phyloP scores from a whole-genome alignment of 2,888 invertebrate genomes.

The Meghimatium bilineatum region DNA sequence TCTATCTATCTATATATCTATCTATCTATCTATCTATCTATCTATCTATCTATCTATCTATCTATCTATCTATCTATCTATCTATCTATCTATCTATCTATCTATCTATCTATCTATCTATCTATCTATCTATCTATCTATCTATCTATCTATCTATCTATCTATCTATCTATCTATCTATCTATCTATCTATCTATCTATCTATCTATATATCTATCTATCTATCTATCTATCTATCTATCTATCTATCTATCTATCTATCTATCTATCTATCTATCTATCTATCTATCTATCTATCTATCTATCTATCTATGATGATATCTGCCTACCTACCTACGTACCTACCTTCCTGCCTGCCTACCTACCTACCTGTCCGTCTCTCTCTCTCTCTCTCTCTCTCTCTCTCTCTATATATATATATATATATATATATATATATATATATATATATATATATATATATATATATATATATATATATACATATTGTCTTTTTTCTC shows the following conservation, averaged over 20 bases:
- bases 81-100: background rate
- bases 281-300: conserved; percentile 3
- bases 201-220: no score
- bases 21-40: background rate
- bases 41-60: background rate
- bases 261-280: conserved; percentile 1
- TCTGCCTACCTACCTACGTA: conserved; percentile 15
- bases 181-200: background rate
- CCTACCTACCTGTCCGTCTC: no score
- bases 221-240: no score
- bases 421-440: conserved; percentile 5
- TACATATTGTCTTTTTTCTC: no score
- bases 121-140: background rate
- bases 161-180: background rate
- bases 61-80: conserved; percentile 2
- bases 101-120: background rate
- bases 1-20: no score
- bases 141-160: background rate
- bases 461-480: no score
- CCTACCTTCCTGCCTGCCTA: conserved; percentile 15
- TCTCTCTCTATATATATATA: no score
- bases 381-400: no score
- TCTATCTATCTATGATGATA: background rate
- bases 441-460: background rate
- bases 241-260: background rate